Percentiles rank a stretch among this genome's conserved stretches.
Conservation (phyloP, 2,888 invertebrate genomes). For the Himalopsyche anomala region DNA sequence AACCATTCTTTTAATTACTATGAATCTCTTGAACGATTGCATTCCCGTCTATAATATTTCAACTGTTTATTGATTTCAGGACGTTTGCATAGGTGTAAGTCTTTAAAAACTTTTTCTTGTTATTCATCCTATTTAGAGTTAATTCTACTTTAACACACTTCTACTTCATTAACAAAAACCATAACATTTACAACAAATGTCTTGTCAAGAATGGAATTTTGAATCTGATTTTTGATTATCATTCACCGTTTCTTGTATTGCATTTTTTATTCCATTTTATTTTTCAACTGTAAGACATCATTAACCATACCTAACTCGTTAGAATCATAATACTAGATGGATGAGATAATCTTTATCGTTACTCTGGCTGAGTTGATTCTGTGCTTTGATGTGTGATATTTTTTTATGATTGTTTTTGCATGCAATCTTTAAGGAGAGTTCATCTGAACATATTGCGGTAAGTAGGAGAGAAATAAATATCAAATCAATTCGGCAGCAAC, state of each 20-base stretch:
- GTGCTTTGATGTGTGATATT: constrained; percentile 32
- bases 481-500: background rate
- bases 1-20: background rate
- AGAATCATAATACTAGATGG: no score
- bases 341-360: background rate
- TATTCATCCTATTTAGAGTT: background rate
- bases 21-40: background rate
- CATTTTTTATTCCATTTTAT: no score
- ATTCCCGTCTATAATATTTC: background rate
- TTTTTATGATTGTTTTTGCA: constrained; percentile 56
- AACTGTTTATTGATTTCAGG: constrained; percentile 69
- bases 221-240: background rate
- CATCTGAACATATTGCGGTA: constrained; percentile 59
- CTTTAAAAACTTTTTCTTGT: constrained; percentile 50
- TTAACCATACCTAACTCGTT: no score
- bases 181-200: background rate
- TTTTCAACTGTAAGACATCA: no score
- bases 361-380: background rate
- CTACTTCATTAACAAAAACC: constrained; percentile 33
- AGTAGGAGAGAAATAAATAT: constrained; percentile 44
- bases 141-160: background rate
- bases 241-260: no score
- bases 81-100: constrained; percentile 75
- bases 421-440: constrained; percentile 57
- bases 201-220: background rate